Percentiles rank a stretch among this genome's conserved stretches.
Evolutionary conservation across 2,113 vertebrate genomes (phyloP).

Genomic region (Amblyopsis rosae): DNA sequence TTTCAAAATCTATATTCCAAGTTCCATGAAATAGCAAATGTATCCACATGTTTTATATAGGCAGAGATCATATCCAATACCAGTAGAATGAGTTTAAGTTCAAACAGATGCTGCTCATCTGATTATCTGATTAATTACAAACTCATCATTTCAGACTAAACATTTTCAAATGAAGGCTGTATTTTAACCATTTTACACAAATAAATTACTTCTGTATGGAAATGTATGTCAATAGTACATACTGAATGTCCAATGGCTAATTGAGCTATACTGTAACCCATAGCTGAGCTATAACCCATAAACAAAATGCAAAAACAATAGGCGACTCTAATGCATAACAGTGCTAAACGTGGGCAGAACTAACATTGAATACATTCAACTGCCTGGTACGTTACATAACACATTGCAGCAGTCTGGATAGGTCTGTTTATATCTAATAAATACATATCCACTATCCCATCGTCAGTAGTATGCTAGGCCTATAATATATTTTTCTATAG

Average conservation of each 20-base stretch:
- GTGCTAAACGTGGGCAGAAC: neutral
- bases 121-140: too few species aligned
- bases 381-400: slow-evolving; percentile 19
- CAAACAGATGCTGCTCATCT: too few species aligned
- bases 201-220: too few species aligned
- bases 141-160: too few species aligned
- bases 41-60: too few species aligned
- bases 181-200: too few species aligned
- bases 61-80: too few species aligned
- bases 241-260: neutral
- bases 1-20: neutral
- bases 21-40: neutral
- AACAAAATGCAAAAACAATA: neutral
- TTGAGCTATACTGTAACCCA: neutral
- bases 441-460: neutral
- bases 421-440: neutral
- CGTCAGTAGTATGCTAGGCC: too few species aligned
- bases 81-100: too few species aligned
- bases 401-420: slow-evolving; percentile 2
- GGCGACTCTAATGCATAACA: neutral
- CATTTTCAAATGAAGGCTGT: too few species aligned
- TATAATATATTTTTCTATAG: neutral
- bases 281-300: neutral
- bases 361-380: neutral
- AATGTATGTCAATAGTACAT: too few species aligned